Base-by-base conservation (phyloP, 2,113 vertebrate species). In the Pygoscelis adeliae region DNA sequence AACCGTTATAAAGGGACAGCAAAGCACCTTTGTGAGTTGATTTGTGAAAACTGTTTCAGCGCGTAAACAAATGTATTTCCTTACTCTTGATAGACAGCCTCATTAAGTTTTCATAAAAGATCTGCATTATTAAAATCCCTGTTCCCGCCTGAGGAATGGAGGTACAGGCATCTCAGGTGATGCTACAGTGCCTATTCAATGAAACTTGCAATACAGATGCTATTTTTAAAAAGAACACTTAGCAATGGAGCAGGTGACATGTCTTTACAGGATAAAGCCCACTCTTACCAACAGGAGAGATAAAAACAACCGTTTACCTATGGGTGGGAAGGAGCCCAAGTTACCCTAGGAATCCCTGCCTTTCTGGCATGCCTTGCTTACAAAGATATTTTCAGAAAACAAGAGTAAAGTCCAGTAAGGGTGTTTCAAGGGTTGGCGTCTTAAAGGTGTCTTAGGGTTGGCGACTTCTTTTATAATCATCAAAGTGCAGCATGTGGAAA, bases 91-190 rank as follows among this genome's bases (percentile, higher is more conserved):
- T 19, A 96, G 73, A 84, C 79, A 95, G 38, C 34, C 55, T 96
- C 86, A 96, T 98, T 90, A 97, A 96, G 67, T 86, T 97, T 98
- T 97, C 83, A 97, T 97, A 83, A 73, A 87, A 93, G 80, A 97
- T 69, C 78, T 93, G 47, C 76, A 97, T 97, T 97, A 97, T 95
- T 98, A 95, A 97, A 97, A 66, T 94, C 66, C 79, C 73, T 95
- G 83, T 53, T 89, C 49, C 80, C 85, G 93, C 44, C 36, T 16
- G 91, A 95, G 70, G 66, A 94, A 92, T 63, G 29, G 29, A 96
- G 27, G 34, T 50, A 34, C 3, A 96, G 93, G 76, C 67, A 76
- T 55, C 77, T 88, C 53, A 63, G 47, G 56, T 47, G 86, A 46
- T 55, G 42, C 46, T 80, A 65, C 11, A 2, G 50, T 70, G 65